A percentile compares a stretch with the other conserved stretches of the same genome.
Evolutionary conservation across 1,140 invertebrate genomes (phyloP).

Genomic region (Platyscapa corneri): DNA sequence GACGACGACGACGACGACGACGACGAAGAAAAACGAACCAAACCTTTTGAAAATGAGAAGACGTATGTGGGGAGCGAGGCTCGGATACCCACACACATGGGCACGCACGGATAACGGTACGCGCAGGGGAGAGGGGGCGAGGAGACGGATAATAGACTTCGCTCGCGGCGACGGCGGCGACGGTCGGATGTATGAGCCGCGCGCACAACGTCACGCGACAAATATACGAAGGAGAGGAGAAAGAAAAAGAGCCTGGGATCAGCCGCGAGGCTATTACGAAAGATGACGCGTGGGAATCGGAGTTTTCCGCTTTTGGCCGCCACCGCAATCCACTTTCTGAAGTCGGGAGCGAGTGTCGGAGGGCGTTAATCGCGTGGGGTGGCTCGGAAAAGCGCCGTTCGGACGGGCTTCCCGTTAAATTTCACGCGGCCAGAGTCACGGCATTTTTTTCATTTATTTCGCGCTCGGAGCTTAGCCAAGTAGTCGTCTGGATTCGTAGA

Average conservation of each 20-base stretch:
- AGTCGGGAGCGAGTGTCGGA: too few relatives aligned
- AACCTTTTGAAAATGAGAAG: slow-evolving; percentile 6
- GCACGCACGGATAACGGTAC: slow-evolving; percentile 24
- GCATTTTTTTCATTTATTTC: too few relatives aligned
- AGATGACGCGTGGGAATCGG: slow-evolving; percentile 9
- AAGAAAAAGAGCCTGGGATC: neutral
- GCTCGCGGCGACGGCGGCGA: slow-evolving; percentile 39
- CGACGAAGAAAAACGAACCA: neutral
- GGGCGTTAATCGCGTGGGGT: too few relatives aligned
- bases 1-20: too few relatives aligned
- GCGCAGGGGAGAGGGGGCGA: slow-evolving; percentile 8
- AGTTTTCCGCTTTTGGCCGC: neutral
- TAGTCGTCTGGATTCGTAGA: too few relatives aligned
- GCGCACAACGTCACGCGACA: neutral
- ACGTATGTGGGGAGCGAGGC: slow-evolving; percentile 5
- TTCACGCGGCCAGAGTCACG: too few relatives aligned
- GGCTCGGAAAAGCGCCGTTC: too few relatives aligned
- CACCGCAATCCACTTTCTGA: neutral
- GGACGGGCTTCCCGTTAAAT: too few relatives aligned
- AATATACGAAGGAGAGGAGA: neutral
- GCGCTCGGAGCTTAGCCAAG: neutral
- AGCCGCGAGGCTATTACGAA: neutral
- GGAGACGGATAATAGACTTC: slow-evolving; percentile 38
- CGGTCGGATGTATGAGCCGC: neutral
- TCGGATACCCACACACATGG: neutral